phyloP scores from a whole-genome alignment of 2,888 invertebrate species.

The Microplitis deprimator region DNA sequence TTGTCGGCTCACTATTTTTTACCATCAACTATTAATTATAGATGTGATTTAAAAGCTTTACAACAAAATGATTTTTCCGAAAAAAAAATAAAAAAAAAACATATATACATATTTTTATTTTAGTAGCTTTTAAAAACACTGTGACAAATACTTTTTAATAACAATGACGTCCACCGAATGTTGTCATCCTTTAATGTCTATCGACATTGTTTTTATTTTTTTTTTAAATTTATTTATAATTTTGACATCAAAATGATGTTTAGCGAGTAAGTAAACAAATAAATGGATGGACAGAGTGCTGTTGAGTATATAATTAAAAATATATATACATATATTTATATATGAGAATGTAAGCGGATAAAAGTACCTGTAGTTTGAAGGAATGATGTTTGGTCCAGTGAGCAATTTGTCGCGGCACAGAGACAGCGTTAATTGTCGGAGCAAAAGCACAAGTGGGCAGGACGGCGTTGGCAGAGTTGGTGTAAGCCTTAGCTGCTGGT shows the following conservation, averaged over 20 bases:
- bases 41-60: neutral
- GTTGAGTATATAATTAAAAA: neutral
- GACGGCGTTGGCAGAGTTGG: conserved; percentile 42
- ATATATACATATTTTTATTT: neutral
- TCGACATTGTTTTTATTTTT: neutral
- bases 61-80: neutral
- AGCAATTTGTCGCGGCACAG: conserved; percentile 58
- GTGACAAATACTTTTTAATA: neutral
- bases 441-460: conserved; percentile 45
- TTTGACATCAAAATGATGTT: too few relatives aligned
- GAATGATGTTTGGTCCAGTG: conserved; percentile 69
- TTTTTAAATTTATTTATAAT: neutral
- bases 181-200: neutral
- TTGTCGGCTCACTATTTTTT: neutral
- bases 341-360: neutral
- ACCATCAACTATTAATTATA: conserved; percentile 1
- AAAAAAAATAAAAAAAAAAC: neutral
- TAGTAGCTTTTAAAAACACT: neutral
- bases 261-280: too few relatives aligned
- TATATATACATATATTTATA: too few relatives aligned
- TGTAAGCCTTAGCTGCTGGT: conserved; percentile 1
- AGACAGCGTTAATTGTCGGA: conserved; percentile 51
- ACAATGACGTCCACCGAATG: neutral
- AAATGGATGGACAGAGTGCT: too few relatives aligned
- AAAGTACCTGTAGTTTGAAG: conserved; percentile 65